Base-by-base conservation (phyloP, 1,140 invertebrate species). In the Drosophila sechellia region DNA sequence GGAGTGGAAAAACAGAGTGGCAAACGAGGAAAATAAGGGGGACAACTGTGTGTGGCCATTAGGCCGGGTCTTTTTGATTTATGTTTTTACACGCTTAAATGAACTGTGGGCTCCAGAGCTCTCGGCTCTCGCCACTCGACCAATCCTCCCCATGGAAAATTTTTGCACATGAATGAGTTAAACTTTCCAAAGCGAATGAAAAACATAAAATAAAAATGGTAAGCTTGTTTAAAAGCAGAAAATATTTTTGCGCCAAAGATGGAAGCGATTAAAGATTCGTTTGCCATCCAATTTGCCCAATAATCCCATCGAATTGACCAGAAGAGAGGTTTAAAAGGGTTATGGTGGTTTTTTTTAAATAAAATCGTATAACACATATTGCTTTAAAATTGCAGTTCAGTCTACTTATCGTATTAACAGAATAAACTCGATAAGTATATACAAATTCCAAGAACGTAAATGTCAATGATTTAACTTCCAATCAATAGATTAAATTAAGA, bases 1-100 rank as follows among this genome's bases (percentile, higher is more conserved):
- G n/a, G 17, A 15, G 53, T 50, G 45, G 50, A 59, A 39, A 39
- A 43, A 31, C 37, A 34, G 15, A 22, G 34, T 25, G 49, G 37
- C 3, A 22, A 42, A 20, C 37, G 46, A 17, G 53, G 4, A 15
- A 34, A 27, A 48, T 22, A 17, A 17, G 20, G 35, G 31, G 54
- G 40, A 37, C 63, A 45, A 54, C 60, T 73, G 73, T 63, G 63
- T 68, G 46, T 57, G 84, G 74, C 64, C 66, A 86, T 86, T 87
- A 87, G 83, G 79, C 84, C 79, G 68, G 59, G 73, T 57, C 68
- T 79, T 84, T 87, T 89, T 89, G 84, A 89, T 89, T 89, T 89
- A 89, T 89, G 84, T 89, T 89, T 89, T 89, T 89, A 77, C 79
- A 89, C 85, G 84, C 84, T 89, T 74, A 84, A 89, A 89, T 89